Evolutionary conservation across 2,888 invertebrate species (phyloP), one percentile per base, ranked within the genome.

Genomic region (Clusia tigrina): DNA sequence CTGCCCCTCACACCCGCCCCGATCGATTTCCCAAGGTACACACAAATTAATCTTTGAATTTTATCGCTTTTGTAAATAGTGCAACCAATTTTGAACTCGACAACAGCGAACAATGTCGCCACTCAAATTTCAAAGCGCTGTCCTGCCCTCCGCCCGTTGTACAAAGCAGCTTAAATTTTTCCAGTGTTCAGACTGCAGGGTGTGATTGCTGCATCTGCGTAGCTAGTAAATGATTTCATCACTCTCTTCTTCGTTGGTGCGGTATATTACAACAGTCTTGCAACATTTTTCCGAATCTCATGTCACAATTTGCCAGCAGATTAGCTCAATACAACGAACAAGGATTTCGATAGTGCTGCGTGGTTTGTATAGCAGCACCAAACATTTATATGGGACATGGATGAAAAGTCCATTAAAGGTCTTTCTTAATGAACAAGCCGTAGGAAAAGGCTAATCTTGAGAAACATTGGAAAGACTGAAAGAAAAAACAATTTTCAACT

Each of bases 61-160:
- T 77, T 77, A 74, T 74, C 78, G 76, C 78, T 77, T 74, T 77
- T 70, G 78, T 74, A 74, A 74, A 74, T 66, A 73, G 52, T 57
- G 42, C 12, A 54, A 32, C 32, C 32, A n/a, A n/a, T n/a, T 32
- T 32, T 32, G 12, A 32, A 32, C 6, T 48, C 42, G 18, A 22
- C 12, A 6, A 42, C 42, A 32, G 32, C 32, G 32, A 32, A 32
- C 6, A 32, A 15, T 17, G 15, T 15, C 15, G 42, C 9, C 20
- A 48, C 48, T 48, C 48, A 18, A 18, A 48, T 48, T 48, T 48
- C 48, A 48, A 48, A 18, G 22, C n/a, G n/a, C 2, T 22, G 48
- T 48, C 5, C 22, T 48, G 5, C 18, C 5, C n/a, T n/a, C n/a
- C n/a, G n/a, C n/a, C n/a, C n/a, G n/a, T n/a, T n/a, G n/a, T n/a